These are phyloP conservation scores for Loxodonta africana DNA, from an alignment of 2,113 vertebrate species.

Conservation along the genomic window DNA sequence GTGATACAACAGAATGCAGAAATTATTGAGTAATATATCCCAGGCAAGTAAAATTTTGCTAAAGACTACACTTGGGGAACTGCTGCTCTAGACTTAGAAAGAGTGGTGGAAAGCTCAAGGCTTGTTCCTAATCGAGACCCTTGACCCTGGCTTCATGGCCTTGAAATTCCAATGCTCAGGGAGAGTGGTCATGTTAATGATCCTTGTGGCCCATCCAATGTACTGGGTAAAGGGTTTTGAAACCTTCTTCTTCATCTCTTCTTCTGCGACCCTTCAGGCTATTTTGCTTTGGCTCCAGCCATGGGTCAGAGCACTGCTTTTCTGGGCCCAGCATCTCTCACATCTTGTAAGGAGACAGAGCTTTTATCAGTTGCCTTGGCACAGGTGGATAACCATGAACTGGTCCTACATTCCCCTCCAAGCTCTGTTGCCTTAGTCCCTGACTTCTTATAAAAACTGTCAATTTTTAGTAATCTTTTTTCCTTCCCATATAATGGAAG, in stretches of 20 bases:
- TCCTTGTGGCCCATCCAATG: neutral
- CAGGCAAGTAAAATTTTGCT: no score
- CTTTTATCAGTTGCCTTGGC: neutral
- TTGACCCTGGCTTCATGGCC: neutral
- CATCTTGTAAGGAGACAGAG: neutral
- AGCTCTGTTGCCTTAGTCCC: neutral
- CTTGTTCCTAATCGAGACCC: neutral
- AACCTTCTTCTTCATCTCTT: neutral
- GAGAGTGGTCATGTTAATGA: neutral
- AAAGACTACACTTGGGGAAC: neutral
- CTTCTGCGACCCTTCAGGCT: neutral
- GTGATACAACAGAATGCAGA: no score
- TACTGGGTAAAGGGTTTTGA: neutral
- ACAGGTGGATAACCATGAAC: neutral
- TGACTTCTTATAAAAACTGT: neutral
- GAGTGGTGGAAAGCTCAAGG: neutral
- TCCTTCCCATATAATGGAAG: neutral
- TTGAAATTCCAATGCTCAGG: neutral
- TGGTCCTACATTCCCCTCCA: neutral
- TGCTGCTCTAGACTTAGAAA: neutral
- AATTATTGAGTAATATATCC: no score
- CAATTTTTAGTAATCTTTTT: neutral
- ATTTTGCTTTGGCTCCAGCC: neutral
- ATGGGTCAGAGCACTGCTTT: neutral
- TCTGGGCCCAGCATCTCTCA: neutral